Conservation (phyloP, 2,113 vertebrate genomes). For the Narcine bancroftii region DNA sequence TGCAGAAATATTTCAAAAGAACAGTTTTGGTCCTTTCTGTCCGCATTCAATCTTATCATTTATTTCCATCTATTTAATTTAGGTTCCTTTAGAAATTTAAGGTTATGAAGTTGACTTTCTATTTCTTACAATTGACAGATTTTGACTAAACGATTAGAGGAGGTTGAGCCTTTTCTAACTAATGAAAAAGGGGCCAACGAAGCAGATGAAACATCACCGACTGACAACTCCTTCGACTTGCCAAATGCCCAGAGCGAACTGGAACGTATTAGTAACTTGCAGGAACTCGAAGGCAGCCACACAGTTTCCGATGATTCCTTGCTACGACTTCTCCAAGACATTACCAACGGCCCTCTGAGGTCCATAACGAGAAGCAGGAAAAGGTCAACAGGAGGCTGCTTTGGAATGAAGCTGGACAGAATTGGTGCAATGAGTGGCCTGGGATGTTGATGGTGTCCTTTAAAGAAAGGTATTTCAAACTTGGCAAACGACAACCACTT, state of each 20-base stretch:
- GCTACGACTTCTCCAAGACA: slow-evolving; percentile 40
- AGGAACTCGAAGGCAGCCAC: not conserved
- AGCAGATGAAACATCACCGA: slow-evolving; percentile 30
- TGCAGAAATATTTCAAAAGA: not conserved
- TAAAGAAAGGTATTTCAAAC: not conserved
- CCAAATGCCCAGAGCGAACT: slow-evolving; percentile 23
- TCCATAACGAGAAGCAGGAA: slow-evolving; percentile 54
- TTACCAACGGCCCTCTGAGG: slow-evolving; percentile 40
- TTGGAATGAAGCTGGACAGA: slow-evolving; percentile 70
- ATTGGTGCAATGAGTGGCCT: slow-evolving; percentile 73
- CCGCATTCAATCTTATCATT: not conserved
- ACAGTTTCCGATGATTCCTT: not conserved
- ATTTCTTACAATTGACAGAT: slow-evolving; percentile 41
- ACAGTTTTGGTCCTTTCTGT: not conserved
- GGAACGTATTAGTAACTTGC: not conserved
- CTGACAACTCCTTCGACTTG: not conserved
- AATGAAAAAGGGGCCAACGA: slow-evolving; percentile 42
- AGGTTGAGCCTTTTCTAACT: slow-evolving; percentile 41
- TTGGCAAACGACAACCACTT: not conserved
- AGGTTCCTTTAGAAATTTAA: not conserved
- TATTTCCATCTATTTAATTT: not conserved
- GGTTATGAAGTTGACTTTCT: not conserved
- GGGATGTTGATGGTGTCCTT: slow-evolving; percentile 61
- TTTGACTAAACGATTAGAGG: slow-evolving; percentile 43
- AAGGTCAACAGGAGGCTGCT: slow-evolving; percentile 68